phyloP scores from a whole-genome alignment of 1,140 invertebrate genomes.

The Tribolium madens region DNA sequence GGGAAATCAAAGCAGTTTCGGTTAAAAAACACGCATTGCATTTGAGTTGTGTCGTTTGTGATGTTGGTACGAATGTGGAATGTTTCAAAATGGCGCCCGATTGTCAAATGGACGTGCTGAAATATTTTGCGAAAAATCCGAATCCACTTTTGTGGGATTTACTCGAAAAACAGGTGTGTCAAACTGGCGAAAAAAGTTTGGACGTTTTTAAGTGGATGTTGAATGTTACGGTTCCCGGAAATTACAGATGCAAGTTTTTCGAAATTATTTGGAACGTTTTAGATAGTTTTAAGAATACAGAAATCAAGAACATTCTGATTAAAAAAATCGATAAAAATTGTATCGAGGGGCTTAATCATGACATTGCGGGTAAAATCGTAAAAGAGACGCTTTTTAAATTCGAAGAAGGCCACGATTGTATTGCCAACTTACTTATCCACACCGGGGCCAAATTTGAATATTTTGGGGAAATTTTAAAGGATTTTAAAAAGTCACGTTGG shows the following conservation, averaged over 20 bases:
- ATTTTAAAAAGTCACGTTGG: conserved; percentile 6
- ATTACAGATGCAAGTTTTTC: neutral
- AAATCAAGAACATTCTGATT: neutral
- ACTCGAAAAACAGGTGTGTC: neutral
- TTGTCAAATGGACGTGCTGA: neutral
- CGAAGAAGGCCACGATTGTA: neutral
- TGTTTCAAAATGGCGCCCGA: neutral
- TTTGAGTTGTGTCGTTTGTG: conserved; percentile 13
- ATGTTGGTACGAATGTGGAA: neutral
- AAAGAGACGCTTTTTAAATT: neutral
- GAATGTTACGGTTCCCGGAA: neutral
- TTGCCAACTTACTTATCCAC: neutral
- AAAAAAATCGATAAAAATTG: neutral
- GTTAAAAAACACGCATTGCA: conserved; percentile 10
- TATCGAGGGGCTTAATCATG: neutral
- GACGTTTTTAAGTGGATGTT: neutral
- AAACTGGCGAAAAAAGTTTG: neutral
- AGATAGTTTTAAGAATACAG: neutral
- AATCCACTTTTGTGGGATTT: neutral
- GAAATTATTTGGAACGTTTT: conserved; percentile 16
- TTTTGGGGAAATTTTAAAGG: conserved; percentile 24
- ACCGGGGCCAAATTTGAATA: neutral
- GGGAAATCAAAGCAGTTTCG: neutral
- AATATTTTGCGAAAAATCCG: conserved; percentile 39
- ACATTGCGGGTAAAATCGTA: neutral